These are phyloP conservation scores for Echinarachnius parma DNA, from an alignment of 53 echinoderm and acorn worm species.

Conservation along the genomic window DNA sequence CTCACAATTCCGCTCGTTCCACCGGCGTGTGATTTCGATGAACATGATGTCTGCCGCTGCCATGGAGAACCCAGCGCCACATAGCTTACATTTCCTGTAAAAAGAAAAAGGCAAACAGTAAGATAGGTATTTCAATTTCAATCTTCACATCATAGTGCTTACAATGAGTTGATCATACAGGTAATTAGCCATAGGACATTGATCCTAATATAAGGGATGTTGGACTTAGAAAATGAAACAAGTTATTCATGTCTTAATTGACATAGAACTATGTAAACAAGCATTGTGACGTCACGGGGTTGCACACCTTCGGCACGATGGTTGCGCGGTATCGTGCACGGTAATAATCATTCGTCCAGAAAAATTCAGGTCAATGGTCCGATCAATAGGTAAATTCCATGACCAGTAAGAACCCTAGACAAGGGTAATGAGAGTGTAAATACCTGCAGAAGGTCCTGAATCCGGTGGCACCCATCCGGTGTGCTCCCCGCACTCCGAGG, in stretches of 20 bases:
- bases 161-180: neutral
- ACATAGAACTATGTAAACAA: neutral
- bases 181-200: neutral
- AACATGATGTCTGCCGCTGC: conserved; percentile 83
- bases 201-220: no score
- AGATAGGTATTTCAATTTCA: neutral
- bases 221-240: no score
- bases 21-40: conserved; percentile 78
- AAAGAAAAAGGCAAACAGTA: neutral
- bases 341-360: no score
- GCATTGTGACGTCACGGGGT: no score
- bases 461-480: conserved; percentile 75
- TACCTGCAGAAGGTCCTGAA: conserved; percentile 84
- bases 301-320: no score
- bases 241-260: no score
- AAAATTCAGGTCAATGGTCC: no score
- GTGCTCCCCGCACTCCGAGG: conserved; percentile 66
- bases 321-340: no score
- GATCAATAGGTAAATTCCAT: no score
- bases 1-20: conserved; percentile 63
- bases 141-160: neutral
- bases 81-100: conserved; percentile 67
- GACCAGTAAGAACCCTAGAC: no score
- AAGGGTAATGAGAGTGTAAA: no score
- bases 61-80: conserved; percentile 58